Base-by-base conservation (phyloP, 2,113 vertebrate species). In the Ophthalmolycus amberensis region DNA sequence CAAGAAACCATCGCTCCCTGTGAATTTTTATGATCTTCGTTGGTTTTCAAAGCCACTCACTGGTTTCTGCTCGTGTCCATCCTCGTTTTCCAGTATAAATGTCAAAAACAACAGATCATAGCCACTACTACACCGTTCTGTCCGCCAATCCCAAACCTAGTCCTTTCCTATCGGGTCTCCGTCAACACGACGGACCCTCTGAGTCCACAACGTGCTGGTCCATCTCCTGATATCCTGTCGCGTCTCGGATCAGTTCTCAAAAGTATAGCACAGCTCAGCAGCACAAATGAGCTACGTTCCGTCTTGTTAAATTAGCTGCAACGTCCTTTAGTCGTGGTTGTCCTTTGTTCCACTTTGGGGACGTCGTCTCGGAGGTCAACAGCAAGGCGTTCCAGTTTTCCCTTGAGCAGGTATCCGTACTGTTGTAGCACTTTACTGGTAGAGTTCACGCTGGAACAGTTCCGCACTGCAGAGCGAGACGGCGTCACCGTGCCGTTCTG, bases 331-430 rank as follows among this genome's bases (percentile, higher is more conserved):
- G 32, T 10, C 8, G 14, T 64, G 20, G n/a, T 5, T 32, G 46
- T 32, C 4, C 7, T 20, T 7, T n/a, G 12, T 32, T 27, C 1
- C 10, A 0, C 27, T 29, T 38, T 38, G 29, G 91, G 92, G 52
- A 27, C 48, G 48, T 20, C 15, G 38, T 37, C 40, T 25, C n/a
- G 6, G 9, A 89, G 38, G 6, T 88, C 86, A 11, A 0, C 0
- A 32, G 40, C 75, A 18, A 94, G 75, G 8, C 0, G 8, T 9
- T 72, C 9, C 74, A 94, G 40, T 74, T 91, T 94, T n/a, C 89
- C 85, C 2, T 1, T 56, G 0, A 91, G 62, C 0, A 94, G 79
- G 0, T 0, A 18, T 20, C 0, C 8, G 72, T 66, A 90, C 0
- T n/a, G n/a, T 5, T 34, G 0, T 40, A 91, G 37, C 20, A 94